A percentile compares a stretch with the other conserved stretches of the same genome.
Evolutionary conservation across 2,113 vertebrate genomes (phyloP).

Genomic region (Mirounga angustirostris): DNA sequence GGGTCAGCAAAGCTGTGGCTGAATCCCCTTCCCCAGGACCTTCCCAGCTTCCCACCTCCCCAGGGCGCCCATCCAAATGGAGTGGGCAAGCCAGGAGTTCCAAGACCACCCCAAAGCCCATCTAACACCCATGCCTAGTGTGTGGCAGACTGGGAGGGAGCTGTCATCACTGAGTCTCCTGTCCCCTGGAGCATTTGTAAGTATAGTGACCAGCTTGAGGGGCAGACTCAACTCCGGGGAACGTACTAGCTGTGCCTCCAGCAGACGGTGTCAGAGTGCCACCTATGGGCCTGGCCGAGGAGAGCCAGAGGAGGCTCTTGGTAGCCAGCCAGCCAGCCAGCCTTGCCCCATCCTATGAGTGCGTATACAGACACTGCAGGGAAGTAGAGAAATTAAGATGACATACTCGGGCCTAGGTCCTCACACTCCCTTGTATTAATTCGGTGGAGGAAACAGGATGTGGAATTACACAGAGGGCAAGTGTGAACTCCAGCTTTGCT

Average conservation of each 20-base stretch:
- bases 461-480: not conserved
- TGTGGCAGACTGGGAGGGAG: not conserved
- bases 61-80: not conserved
- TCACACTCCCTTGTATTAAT: not conserved
- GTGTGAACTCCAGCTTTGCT: not conserved
- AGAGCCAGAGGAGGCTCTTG: not conserved
- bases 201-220: not conserved
- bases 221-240: not conserved
- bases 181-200: not conserved
- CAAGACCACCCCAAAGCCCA: rapidly evolving
- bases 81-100: not conserved
- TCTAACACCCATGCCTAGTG: too few relatives aligned
- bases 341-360: not conserved
- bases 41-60: not conserved
- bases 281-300: slow-evolving; percentile 23
- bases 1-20: not conserved
- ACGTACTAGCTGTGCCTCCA: not conserved
- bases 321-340: not conserved
- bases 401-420: not conserved
- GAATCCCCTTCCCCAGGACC: not conserved
- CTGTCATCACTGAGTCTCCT: not conserved
- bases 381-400: not conserved
- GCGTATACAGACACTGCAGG: not conserved
- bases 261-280: slow-evolving; percentile 64
- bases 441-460: not conserved